Evolutionary conservation across 2,888 invertebrate genomes (phyloP), one percentile per base, ranked within the genome.

Genomic region (Acronicta leporina): DNA sequence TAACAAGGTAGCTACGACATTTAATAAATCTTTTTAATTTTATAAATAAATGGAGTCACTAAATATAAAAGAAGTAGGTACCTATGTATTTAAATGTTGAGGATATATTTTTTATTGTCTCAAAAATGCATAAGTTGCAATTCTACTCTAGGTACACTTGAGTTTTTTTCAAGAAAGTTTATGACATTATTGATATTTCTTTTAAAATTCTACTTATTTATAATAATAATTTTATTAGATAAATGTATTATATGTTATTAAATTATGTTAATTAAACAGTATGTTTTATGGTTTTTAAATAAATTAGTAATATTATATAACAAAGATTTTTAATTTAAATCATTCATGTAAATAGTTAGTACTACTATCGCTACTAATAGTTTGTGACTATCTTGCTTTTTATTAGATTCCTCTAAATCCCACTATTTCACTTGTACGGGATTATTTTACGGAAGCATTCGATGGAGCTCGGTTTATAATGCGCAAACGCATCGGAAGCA

Each of bases 401-500:
- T 30, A 30, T 30, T 30, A 10, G 30, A 35, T 35, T 35, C 5
- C 35, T 4, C 2, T 20, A 20, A 20, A 11, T 13, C 35, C 5
- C 35, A 35, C 13, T 13, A 35, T 13, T 35, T 13, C 13, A 6
- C 38, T 38, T 38, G 3, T 7, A 0, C n/a, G 38, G 16, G 16
- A 25, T 49, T 20, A 43, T 60, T 50, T 49, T 25, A 13, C 44
- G 71, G 53, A 70, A 69, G 33, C 38, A 11, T 38, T 11, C 42
- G 53, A 14, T 40, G 27, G n/a, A 27, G 38, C n/a, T 63, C 38
- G 61, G 15, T 61, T 67, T 64, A 68, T 71, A 74, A 73, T 75
- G 73, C 77, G 71, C 67, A 56, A 73, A 65, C 56, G 66, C 65
- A 71, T 81, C 70, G 81, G 84, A 86, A 84, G 73, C 74, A 59